These are phyloP conservation scores for Dendropsophus ebraccatus DNA, from an alignment of 2,113 vertebrate species.

Conservation along the genomic window DNA sequence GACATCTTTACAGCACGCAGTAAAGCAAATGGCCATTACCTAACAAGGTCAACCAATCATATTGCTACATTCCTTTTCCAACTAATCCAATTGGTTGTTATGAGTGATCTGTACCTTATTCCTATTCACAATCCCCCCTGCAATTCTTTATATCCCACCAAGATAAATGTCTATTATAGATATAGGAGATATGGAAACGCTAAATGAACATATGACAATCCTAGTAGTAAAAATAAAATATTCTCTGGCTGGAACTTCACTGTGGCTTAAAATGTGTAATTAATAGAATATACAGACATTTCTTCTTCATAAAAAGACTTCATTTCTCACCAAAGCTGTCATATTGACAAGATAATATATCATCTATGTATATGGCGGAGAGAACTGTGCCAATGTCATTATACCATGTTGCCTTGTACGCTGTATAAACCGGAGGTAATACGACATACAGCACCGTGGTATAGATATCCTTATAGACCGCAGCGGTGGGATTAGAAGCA, in stretches of 20 bases:
- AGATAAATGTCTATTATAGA: not conserved
- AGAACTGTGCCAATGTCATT: not conserved
- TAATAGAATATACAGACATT: not conserved
- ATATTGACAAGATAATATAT: constrained; percentile 13
- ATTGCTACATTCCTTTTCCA: too few relatives aligned
- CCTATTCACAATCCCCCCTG: not conserved
- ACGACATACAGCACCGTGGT: too few relatives aligned
- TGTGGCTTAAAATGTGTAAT: not conserved
- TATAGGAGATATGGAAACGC: not conserved
- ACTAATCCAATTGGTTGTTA: too few relatives aligned
- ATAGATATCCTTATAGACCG: too few relatives aligned
- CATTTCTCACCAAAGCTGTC: constrained; percentile 1
- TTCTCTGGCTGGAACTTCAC: not conserved
- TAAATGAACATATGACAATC: not conserved
- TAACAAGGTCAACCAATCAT: too few relatives aligned
- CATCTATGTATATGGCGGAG: not conserved
- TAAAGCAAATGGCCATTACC: too few relatives aligned
- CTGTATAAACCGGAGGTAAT: not conserved
- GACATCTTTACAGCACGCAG: too few relatives aligned
- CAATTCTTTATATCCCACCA: not conserved
- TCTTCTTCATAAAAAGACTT: constrained; percentile 20
- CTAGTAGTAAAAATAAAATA: constrained; percentile 3
- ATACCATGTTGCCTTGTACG: not conserved
- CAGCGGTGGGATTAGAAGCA: too few relatives aligned
- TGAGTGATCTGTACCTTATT: not conserved